Base-by-base conservation (phyloP, 2,797 vertebrate species). In the Xiphorhynchus erythropygius region DNA sequence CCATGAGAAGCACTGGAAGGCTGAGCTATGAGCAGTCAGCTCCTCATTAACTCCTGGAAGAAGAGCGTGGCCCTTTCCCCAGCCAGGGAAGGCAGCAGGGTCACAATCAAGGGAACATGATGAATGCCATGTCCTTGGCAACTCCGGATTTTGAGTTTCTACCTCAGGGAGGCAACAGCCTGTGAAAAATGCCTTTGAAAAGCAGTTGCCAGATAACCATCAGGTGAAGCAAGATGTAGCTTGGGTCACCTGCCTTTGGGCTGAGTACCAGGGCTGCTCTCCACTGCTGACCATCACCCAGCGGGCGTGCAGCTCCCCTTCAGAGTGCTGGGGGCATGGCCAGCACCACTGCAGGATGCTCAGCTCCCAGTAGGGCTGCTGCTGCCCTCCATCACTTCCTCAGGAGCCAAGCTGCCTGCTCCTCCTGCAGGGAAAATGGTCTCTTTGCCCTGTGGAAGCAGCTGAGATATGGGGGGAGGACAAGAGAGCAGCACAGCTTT, bases 281-380 rank as follows among this genome's bases (percentile, higher is more conserved):
- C 33, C 33, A 7, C 33, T 6, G 4, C 33, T 13, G 57, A 52
- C 5, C 15, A 46, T 35, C 49, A 32, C 23, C 21, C 57, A n/a
- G 28, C 9, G 55, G 30, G 13, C 5, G 1, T 12, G n/a, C 11
- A 57, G 2, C 27, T 47, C 47, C 37, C 12, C 5, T n/a, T 53
- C 2, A 2, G 10, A 1, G 10, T 50, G 8, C 32, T 6, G 4
- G 39, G 10, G 18, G 21, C 4, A 6, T 4, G 59, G n/a, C n/a
- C 4, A 1, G 52, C 1, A 2, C 41, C 44, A 24, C 44, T 18
- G 56, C 0, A 0, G 37, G 18, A 27, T 57, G 25, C 49, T 27
- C 10, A 4, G 75, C 39, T 70, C 32, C 22, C 10, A 7, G 30
- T 1, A 10, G 7, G 11, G n/a, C 39, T 74, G 28, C 53, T 37